Conservation (phyloP, 2,113 vertebrate species). For the Myotis yumanensis region DNA sequence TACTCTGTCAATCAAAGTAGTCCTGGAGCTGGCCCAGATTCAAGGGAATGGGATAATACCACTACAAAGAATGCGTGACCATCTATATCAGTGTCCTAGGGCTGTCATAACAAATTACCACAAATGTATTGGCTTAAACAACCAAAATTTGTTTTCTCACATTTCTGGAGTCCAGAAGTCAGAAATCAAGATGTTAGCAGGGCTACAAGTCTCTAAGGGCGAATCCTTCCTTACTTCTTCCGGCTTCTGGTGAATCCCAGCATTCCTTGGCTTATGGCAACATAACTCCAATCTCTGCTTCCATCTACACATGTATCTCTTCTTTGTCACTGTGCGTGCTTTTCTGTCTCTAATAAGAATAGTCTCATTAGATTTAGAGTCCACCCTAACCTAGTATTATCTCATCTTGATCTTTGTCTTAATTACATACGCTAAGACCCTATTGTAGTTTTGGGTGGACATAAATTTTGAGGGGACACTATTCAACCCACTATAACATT, state of each 20-base stretch:
- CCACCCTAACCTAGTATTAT: neutral
- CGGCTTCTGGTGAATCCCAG: neutral
- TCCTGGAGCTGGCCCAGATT: neutral
- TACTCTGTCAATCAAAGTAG: neutral
- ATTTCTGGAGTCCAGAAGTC: neutral
- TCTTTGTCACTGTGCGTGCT: neutral
- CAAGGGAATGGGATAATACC: neutral
- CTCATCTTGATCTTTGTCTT: neutral
- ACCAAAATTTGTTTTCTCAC: neutral
- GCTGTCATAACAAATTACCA: neutral
- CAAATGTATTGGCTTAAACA: neutral
- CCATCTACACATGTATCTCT: neutral
- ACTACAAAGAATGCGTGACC: neutral
- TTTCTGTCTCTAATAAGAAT: neutral
- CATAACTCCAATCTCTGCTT: neutral
- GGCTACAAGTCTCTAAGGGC: neutral
- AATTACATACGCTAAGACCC: neutral
- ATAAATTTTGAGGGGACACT: neutral
- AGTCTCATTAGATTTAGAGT: neutral
- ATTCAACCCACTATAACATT: neutral
- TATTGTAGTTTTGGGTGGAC: neutral
- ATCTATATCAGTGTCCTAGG: neutral
- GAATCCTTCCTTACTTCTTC: neutral
- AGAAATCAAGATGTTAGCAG: neutral
- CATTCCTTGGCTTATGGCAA: neutral